Conservation (phyloP, 23 tunicate species). For the Clavelina lepadiformis region DNA sequence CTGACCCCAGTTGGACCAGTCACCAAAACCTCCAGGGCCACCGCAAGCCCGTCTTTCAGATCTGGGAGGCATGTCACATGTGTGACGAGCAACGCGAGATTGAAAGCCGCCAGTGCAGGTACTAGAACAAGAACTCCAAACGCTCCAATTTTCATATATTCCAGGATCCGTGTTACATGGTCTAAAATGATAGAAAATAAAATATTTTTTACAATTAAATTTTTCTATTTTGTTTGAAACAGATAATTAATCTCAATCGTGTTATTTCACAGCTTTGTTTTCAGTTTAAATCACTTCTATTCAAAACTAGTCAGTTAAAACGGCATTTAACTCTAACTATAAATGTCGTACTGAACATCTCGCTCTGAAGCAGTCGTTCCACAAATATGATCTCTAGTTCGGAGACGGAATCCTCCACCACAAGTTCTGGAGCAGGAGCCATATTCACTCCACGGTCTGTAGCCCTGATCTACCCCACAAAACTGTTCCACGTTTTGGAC, state of each 20-base stretch:
- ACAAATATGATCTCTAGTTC: slow-evolving; percentile 59
- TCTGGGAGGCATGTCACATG: slow-evolving; percentile 50
- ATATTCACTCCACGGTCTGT: slow-evolving; percentile 55
- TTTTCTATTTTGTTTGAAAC: no score
- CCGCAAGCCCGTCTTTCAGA: slow-evolving; percentile 78
- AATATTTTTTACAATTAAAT: background rate
- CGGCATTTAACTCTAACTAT: no score
- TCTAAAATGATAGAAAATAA: background rate
- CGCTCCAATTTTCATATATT: slow-evolving; percentile 23
- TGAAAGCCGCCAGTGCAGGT: slow-evolving; percentile 88
- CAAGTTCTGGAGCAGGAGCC: slow-evolving; percentile 59
- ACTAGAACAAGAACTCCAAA: slow-evolving; percentile 81
- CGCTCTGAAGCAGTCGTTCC: background rate
- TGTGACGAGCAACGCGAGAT: slow-evolving; percentile 40
- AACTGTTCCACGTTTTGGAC: slow-evolving; percentile 26
- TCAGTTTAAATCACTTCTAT: no score
- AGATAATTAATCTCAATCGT: no score
- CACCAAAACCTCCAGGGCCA: slow-evolving; percentile 49
- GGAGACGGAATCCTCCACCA: slow-evolving; percentile 70
- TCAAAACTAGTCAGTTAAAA: no score
- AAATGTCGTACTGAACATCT: slow-evolving; percentile 16
- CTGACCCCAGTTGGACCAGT: slow-evolving; percentile 70
- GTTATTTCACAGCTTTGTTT: no score
- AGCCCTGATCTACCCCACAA: slow-evolving; percentile 73
- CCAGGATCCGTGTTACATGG: slow-evolving; percentile 78